A percentile compares a stretch with the other conserved stretches of the same genome.
Evolutionary conservation across 1,140 invertebrate species (phyloP).

Genomic region (Venturia canescens): DNA sequence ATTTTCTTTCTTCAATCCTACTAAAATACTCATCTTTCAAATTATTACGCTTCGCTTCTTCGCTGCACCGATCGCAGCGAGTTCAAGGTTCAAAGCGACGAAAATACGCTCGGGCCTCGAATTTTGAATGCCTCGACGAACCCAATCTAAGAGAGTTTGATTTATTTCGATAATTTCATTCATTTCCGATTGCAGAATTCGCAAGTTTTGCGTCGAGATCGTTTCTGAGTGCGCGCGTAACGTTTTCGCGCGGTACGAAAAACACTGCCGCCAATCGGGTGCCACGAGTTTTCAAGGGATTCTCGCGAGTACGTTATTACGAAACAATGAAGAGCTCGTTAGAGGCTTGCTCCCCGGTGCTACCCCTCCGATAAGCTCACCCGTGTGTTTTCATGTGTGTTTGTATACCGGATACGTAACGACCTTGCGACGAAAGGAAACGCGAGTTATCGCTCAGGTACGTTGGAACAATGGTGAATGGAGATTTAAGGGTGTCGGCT

Average conservation of each 20-base stretch:
- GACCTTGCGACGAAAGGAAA: constrained; percentile 14
- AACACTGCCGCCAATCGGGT: neutral
- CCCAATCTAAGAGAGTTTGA: no score
- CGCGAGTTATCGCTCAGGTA: constrained; percentile 8
- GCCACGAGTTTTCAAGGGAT: constrained; percentile 9
- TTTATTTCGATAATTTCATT: no score
- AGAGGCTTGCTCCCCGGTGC: constrained; percentile 1
- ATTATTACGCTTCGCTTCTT: no score
- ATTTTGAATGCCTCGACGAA: no score
- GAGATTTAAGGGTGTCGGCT: constrained; percentile 23
- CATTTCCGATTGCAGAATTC: no score
- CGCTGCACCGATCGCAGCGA: no score
- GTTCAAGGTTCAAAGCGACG: no score
- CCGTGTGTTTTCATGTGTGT: neutral
- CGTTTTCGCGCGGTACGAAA: neutral
- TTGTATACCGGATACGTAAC: neutral
- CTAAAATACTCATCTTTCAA: no score
- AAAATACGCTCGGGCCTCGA: no score
- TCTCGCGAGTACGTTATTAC: constrained; percentile 22
- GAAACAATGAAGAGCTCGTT: constrained; percentile 35
- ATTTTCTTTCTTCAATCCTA: neutral
- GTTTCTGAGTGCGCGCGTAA: neutral
- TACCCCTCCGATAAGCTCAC: neutral
- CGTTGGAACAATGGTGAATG: constrained; percentile 25
- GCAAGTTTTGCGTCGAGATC: no score